A percentile compares a stretch with the other conserved stretches of the same genome.
phyloP scores from a whole-genome alignment of 2,888 invertebrate species.

The Eupeodes luniger region DNA sequence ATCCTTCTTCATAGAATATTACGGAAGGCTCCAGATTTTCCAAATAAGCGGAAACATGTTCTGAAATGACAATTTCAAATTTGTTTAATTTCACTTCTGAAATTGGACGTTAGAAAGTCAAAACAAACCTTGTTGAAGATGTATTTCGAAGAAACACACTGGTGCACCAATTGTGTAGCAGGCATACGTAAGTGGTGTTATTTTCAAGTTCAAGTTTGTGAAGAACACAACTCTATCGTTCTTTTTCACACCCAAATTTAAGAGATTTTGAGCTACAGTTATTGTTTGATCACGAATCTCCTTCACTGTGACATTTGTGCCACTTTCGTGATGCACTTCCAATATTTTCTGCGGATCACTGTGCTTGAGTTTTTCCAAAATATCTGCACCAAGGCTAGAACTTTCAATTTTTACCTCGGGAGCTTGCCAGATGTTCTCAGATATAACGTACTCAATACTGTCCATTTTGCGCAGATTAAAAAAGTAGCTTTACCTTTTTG shows the following conservation, averaged over 20 bases:
- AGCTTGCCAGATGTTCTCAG: conserved; percentile 44
- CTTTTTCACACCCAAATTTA: conserved; percentile 61
- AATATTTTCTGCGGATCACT: conserved; percentile 54
- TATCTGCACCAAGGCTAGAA: conserved; percentile 40
- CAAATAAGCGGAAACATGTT: conserved; percentile 23
- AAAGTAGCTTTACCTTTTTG: too few relatives aligned
- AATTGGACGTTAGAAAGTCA: not conserved
- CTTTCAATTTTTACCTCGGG: not conserved
- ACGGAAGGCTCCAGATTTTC: conserved; percentile 51
- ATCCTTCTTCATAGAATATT: conserved; percentile 62
- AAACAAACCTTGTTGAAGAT: conserved; percentile 64
- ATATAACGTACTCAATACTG: not conserved
- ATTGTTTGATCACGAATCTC: conserved; percentile 68
- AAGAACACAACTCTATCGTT: conserved; percentile 71
- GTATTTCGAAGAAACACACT: conserved; percentile 75
- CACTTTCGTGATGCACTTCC: conserved; percentile 73
- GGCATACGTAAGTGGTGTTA: conserved; percentile 73
- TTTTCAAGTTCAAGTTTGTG: conserved; percentile 60
- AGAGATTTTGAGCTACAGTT: conserved; percentile 63
- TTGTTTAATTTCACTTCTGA: too few relatives aligned
- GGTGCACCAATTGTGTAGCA: conserved; percentile 70
- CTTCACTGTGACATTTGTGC: conserved; percentile 45
- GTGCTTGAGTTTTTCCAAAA: conserved; percentile 35
- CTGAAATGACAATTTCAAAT: not conserved
- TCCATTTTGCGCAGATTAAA: not conserved